These are phyloP conservation scores for Steinernema hermaphroditum DNA, from an alignment of 2,888 invertebrate species.

Conservation along the genomic window DNA sequence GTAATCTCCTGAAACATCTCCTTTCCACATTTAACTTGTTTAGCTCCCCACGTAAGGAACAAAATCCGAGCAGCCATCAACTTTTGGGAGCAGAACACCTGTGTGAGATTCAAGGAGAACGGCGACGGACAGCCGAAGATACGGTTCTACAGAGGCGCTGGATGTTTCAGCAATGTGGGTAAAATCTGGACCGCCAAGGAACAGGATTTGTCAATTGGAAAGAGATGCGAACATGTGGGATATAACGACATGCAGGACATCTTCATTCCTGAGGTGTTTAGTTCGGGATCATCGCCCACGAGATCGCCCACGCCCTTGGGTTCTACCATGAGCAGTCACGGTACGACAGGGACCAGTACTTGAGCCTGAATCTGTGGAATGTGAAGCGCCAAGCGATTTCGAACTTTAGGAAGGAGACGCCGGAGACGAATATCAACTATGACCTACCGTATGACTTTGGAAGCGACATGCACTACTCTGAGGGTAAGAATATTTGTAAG, in stretches of 20 bases:
- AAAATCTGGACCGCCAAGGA: slow-evolving; percentile 44
- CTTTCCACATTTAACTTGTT: too few relatives aligned
- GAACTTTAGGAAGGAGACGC: slow-evolving; percentile 58
- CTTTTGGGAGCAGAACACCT: slow-evolving; percentile 59
- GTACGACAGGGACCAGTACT: slow-evolving; percentile 51
- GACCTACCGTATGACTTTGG: slow-evolving; percentile 62
- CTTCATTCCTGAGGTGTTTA: too few relatives aligned
- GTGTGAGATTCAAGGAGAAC: slow-evolving; percentile 55
- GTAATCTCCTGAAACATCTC: too few relatives aligned
- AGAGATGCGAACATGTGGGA: slow-evolving; percentile 57
- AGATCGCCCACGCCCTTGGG: slow-evolving; percentile 60
- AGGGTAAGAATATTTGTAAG: slow-evolving; percentile 27
- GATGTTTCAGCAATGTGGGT: slow-evolving; percentile 61
- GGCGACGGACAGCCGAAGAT: slow-evolving; percentile 42
- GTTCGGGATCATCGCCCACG: slow-evolving; percentile 64
- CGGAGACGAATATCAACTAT: slow-evolving; percentile 57
- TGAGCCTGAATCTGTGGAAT: slow-evolving; percentile 43
- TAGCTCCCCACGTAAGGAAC: not conserved
- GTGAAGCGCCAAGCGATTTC: slow-evolving; percentile 45
- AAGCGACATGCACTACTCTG: slow-evolving; percentile 38
- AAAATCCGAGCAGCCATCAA: slow-evolving; percentile 41
- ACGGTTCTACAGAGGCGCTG: slow-evolving; percentile 52
- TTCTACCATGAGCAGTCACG: slow-evolving; percentile 63
- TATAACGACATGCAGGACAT: not conserved
- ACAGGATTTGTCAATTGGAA: slow-evolving; percentile 62